Conservation (phyloP, 2,113 vertebrate genomes). For the Engraulis encrasicolus region DNA sequence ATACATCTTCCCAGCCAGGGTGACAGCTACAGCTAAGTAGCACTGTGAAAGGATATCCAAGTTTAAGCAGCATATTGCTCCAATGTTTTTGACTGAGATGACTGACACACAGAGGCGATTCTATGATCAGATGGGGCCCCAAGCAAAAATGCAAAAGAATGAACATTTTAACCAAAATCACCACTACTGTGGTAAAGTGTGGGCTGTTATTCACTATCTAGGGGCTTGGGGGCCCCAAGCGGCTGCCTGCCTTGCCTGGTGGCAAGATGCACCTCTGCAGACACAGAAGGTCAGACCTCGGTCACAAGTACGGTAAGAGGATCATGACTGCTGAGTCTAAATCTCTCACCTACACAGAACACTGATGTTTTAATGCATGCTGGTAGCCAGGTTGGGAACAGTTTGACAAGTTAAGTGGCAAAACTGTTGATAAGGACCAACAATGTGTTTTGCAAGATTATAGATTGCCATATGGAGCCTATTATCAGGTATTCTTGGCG, state of each 20-base stretch:
- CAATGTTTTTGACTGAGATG: neutral
- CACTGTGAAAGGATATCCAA: neutral
- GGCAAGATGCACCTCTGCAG: too few species aligned
- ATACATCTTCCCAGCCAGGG: neutral
- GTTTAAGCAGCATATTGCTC: neutral
- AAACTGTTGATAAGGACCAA: neutral
- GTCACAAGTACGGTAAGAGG: neutral
- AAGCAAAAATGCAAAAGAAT: too few species aligned
- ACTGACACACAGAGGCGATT: too few species aligned
- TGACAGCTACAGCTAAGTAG: neutral
- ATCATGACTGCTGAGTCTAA: neutral
- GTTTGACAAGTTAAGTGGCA: neutral
- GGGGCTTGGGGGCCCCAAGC: too few species aligned
- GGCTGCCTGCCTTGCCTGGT: too few species aligned
- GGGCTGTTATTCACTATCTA: too few species aligned
- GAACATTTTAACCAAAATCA: too few species aligned
- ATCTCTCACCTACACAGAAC: neutral
- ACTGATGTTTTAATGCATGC: neutral
- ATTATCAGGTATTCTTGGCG: neutral
- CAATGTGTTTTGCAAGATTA: neutral
- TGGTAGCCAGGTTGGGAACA: neutral
- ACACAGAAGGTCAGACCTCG: too few species aligned
- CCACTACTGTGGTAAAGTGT: too few species aligned
- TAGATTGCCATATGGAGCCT: neutral
- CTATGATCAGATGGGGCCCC: too few species aligned